Base-by-base conservation (phyloP, 1,140 invertebrate species). In the Teleogryllus occipitalis region DNA sequence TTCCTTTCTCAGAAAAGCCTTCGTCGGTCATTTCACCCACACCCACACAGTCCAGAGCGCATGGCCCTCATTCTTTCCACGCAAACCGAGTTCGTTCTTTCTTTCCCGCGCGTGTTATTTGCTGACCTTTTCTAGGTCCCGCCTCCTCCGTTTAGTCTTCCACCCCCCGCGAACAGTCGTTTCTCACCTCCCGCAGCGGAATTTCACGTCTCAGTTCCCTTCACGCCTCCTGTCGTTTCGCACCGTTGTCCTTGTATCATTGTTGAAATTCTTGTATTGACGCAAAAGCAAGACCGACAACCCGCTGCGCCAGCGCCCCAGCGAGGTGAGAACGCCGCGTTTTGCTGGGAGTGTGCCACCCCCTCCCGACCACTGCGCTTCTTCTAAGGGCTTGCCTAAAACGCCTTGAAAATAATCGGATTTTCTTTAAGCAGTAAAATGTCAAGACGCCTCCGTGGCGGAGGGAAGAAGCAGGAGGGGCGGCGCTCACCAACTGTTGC, bases 381-480 rank as follows among this genome's bases (percentile, higher is more conserved):
- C 54, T 2, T 65, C 54, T 39, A 39, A 39, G 27, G 27, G 54
- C 7, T 65, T 65, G 54, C 7, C 54, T 65, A 10, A 65, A 65
- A 65, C 54, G 54, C 54, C 54, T 65, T 65, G 54, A 65, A 65
- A 65, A 65, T 65, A 65, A 65, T 65, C 54, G 54, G 54, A 65
- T 65, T 65, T 65, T 7, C 54, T 65, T 65, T 65, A 65, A 65
- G 54, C 18, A 65, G 54, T 18, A 65, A 18, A 65, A 65, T 65
- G 54, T 65, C 54, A 65, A 65, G 54, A 65, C 54, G 54, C 54
- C 54, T 18, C 18, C 54, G 10, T 7, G 10, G 1, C 54, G 10
- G 54, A 65, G 18, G 10, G 18, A 18, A 65, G 54, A 65, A 65
- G 54, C 10, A 65, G 54, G 10, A 65, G 54, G 18, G 54, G 54